Evolutionary conservation across 2,888 invertebrate genomes (phyloP), one percentile per base, ranked within the genome.

Genomic region (Pteria penguin): DNA sequence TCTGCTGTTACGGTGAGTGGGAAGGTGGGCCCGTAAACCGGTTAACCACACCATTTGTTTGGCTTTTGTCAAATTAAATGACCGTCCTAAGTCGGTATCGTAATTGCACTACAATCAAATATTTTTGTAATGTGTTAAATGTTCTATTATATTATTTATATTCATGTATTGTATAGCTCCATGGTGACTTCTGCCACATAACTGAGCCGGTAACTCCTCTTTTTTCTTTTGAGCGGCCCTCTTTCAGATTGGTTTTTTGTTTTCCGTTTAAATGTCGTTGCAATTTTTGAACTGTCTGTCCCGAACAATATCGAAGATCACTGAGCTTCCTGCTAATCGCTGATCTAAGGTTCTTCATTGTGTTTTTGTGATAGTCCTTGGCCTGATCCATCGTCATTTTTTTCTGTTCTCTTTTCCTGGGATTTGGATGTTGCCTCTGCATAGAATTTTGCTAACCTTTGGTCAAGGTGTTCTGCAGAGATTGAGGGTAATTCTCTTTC

Each of bases 281-380:
- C 18, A 61, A 1, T 8, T 45, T 45, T 27, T 58, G 32, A 70
- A 75, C 54, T 58, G 26, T n/a, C 22, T 69, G 31, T 63, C 69
- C 18, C 31, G 26, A n/a, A 69, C 69, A 58, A 69, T 75, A 45
- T 75, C 69, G 60, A 54, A 75, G 54, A 29, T 72, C 45, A 29
- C 45, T 36, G 5, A 71, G 32, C 54, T 72, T 62, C 24, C 70
- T 63, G 31, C 70, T 70, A n/a, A 70, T 70, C 2, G 58, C 75
- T 22, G 70, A 52, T 33, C 75, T 22, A 3, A 70, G 62, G 29
- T 54, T 63, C 18, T 69, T 75, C 1, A 36, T 26, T 1, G 63
- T 57, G 36, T 63, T 68, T 69, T 69, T 62, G 18, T 68, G 24
- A 22, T 69, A 75, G 27, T 63, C 33, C 1, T 29, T 2, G 29